Evolutionary conservation across 2,888 invertebrate species (phyloP).

Genomic region (Chelonus formosanus): DNA sequence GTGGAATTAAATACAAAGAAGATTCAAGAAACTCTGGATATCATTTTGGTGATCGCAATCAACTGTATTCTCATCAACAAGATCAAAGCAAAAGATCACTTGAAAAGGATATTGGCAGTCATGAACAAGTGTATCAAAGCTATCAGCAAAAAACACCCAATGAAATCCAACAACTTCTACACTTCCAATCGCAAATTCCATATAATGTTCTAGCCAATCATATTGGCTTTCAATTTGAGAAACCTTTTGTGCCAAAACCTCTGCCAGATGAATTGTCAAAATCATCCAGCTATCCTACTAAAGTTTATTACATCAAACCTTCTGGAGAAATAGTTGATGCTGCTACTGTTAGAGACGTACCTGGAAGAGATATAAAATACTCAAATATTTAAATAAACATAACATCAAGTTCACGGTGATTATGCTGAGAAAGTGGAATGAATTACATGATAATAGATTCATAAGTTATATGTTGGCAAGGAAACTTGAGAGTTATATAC

Average conservation of each 20-base stretch:
- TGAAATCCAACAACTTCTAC: conserved; percentile 54
- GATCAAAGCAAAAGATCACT: conserved; percentile 26
- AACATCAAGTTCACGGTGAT: conserved; percentile 22
- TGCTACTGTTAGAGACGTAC: conserved; percentile 16
- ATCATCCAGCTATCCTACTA: conserved; percentile 52
- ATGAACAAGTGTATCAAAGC: conserved; percentile 3
- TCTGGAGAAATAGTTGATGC: conserved; percentile 41
- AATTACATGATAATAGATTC: conserved; percentile 11
- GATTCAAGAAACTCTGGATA: conserved; percentile 32
- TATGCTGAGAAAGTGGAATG: conserved; percentile 36
- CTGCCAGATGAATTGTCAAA: conserved; percentile 49
- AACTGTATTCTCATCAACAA: not conserved
- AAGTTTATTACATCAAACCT: conserved; percentile 52
- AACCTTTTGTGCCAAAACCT: conserved; percentile 56
- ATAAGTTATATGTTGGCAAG: conserved; percentile 22
- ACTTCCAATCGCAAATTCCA: conserved; percentile 57
- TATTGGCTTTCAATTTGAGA: conserved; percentile 54
- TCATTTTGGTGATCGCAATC: conserved; percentile 15
- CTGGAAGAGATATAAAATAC: conserved; percentile 13
- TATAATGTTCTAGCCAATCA: conserved; percentile 60
- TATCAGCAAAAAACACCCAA: conserved; percentile 50
- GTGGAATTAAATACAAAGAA: conserved; percentile 50
- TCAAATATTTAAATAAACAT: conserved; percentile 6
- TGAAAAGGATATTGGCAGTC: not conserved
- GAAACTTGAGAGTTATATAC: too few species aligned